These are phyloP conservation scores for Notamacropus eugenii DNA, from an alignment of 2,797 vertebrate genomes.

Conservation along the genomic window DNA sequence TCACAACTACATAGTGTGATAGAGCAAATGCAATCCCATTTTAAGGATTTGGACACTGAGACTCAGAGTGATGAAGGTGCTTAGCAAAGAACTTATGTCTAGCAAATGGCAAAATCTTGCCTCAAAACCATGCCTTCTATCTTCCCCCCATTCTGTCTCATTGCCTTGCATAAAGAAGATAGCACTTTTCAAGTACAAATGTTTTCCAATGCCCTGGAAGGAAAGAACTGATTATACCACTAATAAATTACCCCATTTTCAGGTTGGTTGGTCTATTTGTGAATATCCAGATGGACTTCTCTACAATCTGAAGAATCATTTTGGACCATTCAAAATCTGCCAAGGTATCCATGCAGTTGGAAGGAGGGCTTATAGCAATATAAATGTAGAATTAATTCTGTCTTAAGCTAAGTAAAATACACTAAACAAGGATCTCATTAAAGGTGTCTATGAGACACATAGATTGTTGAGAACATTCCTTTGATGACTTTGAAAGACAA, in stretches of 20 bases:
- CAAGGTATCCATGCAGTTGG: background rate
- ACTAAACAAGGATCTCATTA: background rate
- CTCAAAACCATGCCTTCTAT: background rate
- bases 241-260: background rate
- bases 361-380: background rate
- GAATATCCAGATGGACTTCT: background rate
- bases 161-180: background rate
- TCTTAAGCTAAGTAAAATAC: background rate
- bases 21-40: background rate
- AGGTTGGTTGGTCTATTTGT: background rate
- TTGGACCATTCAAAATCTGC: background rate
- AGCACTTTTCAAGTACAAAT: background rate
- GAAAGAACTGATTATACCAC: background rate
- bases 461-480: background rate
- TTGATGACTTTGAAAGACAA: background rate
- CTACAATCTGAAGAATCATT: background rate
- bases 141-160: background rate
- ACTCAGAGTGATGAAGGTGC: background rate
- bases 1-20: background rate
- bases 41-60: background rate
- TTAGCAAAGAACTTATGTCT: background rate
- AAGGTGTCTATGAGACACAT: background rate
- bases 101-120: background rate
- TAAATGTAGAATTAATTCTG: background rate
- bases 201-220: background rate